phyloP scores from a whole-genome alignment of 2,888 invertebrate genomes.

The Syrphus vitripennis region DNA sequence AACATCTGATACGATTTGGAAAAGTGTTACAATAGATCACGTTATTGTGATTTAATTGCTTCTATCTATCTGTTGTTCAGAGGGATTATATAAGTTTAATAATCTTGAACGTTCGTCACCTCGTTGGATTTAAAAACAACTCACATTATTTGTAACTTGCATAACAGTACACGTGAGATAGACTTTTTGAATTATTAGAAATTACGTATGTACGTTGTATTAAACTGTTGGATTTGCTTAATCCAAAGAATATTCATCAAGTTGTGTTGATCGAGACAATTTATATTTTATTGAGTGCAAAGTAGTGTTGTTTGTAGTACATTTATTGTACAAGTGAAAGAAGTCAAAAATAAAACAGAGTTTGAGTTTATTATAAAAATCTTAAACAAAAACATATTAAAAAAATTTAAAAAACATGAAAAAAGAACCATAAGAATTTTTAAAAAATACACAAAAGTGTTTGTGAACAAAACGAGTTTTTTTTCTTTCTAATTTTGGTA shows the following conservation, averaged over 20 bases:
- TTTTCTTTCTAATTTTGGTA: background rate
- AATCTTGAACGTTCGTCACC: conserved; percentile 16
- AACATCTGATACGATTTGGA: background rate
- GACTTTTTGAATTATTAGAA: background rate
- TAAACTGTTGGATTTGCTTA: background rate
- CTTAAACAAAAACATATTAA: background rate
- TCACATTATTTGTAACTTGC: background rate
- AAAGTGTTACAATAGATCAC: conserved; percentile 9
- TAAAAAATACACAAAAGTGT: background rate
- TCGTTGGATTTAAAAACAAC: background rate
- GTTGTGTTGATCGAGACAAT: background rate
- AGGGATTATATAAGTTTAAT: background rate
- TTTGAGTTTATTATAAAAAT: background rate
- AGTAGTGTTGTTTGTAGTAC: background rate
- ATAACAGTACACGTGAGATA: background rate
- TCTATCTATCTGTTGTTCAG: background rate
- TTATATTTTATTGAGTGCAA: background rate
- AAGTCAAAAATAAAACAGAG: background rate
- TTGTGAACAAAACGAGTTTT: background rate
- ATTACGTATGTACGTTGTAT: background rate
- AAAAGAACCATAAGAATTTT: background rate
- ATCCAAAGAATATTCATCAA: background rate
- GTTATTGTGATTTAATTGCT: background rate
- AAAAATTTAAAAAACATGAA: background rate
- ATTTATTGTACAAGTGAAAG: background rate